Evolutionary conservation across 2,797 vertebrate species (phyloP).

Genomic region (Macropodus opercularis): DNA sequence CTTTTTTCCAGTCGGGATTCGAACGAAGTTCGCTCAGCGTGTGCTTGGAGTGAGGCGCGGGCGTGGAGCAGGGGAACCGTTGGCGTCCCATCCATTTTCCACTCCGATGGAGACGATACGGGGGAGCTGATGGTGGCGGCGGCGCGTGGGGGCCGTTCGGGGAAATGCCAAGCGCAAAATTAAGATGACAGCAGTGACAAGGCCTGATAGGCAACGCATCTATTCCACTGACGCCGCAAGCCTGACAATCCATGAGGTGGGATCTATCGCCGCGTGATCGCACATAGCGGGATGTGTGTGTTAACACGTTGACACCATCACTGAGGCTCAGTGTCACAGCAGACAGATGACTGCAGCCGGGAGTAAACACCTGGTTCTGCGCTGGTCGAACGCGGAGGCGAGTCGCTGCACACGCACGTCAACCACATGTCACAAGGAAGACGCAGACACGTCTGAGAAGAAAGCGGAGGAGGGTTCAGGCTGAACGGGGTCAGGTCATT

Average conservation of each 20-base stretch:
- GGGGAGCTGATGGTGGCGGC: slow-evolving; percentile 7
- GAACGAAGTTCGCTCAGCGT: slow-evolving; percentile 31
- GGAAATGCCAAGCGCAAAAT: slow-evolving; percentile 59
- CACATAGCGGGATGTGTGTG: slow-evolving; percentile 18
- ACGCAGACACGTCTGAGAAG: slow-evolving; percentile 34
- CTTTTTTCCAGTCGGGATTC: slow-evolving; percentile 27
- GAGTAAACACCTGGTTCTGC: slow-evolving; percentile 65
- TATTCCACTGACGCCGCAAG: slow-evolving; percentile 54
- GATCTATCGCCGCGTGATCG: slow-evolving; percentile 24
- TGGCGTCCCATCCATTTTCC: slow-evolving; percentile 57
- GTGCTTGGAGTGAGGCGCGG: slow-evolving; percentile 27
- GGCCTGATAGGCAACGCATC: slow-evolving; percentile 62
- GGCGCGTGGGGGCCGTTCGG: slow-evolving; percentile 20
- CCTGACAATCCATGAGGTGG: slow-evolving; percentile 58
- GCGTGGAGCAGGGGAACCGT: slow-evolving; percentile 18
- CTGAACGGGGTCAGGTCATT: too few species aligned
- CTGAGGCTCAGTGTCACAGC: slow-evolving; percentile 62
- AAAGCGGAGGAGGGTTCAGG: slow-evolving; percentile 12
- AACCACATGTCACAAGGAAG: slow-evolving; percentile 44
- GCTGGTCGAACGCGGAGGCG: slow-evolving; percentile 53
- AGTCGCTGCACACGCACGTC: slow-evolving; percentile 46
- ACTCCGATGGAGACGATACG: slow-evolving; percentile 40
- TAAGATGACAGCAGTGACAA: slow-evolving; percentile 73
- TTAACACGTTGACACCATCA: slow-evolving; percentile 62
- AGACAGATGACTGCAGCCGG: slow-evolving; percentile 67